Evolutionary conservation across 2,113 vertebrate species (phyloP).

Genomic region (Empidonax alnorum): DNA sequence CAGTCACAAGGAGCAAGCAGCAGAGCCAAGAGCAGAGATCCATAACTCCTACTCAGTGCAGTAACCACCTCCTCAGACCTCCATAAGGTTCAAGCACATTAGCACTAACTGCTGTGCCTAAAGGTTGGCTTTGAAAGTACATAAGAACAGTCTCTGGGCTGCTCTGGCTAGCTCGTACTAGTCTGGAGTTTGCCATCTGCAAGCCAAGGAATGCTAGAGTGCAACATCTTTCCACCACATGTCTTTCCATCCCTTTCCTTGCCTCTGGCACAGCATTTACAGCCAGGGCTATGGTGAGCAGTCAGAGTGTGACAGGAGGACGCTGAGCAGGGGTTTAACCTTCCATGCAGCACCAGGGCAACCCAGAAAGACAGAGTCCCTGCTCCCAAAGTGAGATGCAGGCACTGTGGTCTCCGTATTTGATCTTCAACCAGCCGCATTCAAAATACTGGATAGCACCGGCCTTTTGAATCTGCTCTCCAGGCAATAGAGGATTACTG

Average conservation of each 20-base stretch:
- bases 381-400: neutral
- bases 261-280: constrained; percentile 3
- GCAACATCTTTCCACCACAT: constrained; percentile 24
- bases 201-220: neutral
- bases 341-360: neutral
- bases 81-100: neutral
- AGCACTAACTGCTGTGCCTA: neutral
- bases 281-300: neutral
- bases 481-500: constrained; percentile 21
- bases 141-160: neutral
- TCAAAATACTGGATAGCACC: constrained; percentile 13
- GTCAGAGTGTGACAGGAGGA: neutral
- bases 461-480: constrained; percentile 34
- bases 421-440: constrained; percentile 29
- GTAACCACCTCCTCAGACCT: neutral
- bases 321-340: neutral
- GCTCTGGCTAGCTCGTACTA: neutral
- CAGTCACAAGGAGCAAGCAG: neutral
- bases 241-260: neutral
- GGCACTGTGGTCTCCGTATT: constrained; percentile 5
- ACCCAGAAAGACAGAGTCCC: neutral
- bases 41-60: neutral
- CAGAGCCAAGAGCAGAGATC: neutral
- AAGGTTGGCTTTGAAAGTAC: neutral
- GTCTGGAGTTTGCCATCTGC: neutral